Conservation (phyloP, 2,888 invertebrate genomes). For the Ctenicera cuprea region DNA sequence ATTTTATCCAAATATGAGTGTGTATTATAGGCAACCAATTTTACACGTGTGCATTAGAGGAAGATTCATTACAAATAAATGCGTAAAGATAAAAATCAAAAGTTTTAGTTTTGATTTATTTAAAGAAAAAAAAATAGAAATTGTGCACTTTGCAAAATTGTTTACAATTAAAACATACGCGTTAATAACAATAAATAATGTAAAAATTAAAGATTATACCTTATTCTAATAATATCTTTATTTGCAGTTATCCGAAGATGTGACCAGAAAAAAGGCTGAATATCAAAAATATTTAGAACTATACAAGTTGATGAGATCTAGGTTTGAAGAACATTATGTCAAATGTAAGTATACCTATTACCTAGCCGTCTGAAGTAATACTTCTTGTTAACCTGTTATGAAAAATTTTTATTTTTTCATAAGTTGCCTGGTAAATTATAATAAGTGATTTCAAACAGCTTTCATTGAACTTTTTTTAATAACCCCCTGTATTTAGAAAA, state of each 20-base stretch:
- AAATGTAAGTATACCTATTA: slow-evolving; percentile 83
- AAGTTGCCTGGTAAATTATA: neutral
- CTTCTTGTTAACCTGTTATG: slow-evolving; percentile 5
- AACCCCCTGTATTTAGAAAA: neutral
- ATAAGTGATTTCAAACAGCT: neutral
- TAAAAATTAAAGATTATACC: neutral
- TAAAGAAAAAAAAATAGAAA: too few relatives aligned
- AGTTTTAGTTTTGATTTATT: too few relatives aligned
- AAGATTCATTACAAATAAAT: too few relatives aligned
- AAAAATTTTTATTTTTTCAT: too few relatives aligned
- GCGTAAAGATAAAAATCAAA: too few relatives aligned
- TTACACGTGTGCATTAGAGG: neutral
- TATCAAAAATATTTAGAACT: slow-evolving; percentile 94
- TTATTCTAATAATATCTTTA: slow-evolving; percentile 50
- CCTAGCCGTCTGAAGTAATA: neutral
- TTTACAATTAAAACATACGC: too few relatives aligned
- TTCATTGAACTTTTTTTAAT: neutral
- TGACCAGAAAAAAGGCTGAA: slow-evolving; percentile 89
- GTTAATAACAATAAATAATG: too few relatives aligned
- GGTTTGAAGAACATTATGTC: slow-evolving; percentile 94
- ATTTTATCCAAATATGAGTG: too few relatives aligned
- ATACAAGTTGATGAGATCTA: slow-evolving; percentile 90
- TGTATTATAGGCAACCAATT: slow-evolving; percentile 1
- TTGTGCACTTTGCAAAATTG: too few relatives aligned
- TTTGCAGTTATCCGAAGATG: slow-evolving; percentile 90